Base-by-base conservation (phyloP, 2,888 invertebrate genomes). In the Dorcus parallelipipedus region DNA sequence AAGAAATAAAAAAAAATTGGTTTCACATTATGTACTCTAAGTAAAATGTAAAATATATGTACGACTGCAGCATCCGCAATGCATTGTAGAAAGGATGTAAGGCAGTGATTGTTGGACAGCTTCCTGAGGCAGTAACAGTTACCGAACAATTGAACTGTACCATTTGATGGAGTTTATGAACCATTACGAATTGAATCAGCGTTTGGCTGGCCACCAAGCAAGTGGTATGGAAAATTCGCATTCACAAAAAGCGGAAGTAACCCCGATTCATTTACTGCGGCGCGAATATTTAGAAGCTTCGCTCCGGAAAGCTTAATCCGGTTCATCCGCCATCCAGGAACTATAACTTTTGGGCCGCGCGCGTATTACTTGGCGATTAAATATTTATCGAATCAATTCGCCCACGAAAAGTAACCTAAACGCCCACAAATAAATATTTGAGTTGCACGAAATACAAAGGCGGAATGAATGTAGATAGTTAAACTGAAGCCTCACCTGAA, bases 131-230 rank as follows among this genome's bases (percentile, higher is more conserved):
- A 58, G 58, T 57, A 55, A 61, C 57, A 49, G 60, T 59, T 58
- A 56, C 60, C 53, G 58, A 62, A 64, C 64, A 62, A 63, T 64
- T 53, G 64, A 60, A 64, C 58, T 58, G 67, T 59, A 63, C 64
- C 62, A 64, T 62, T 56, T 66, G 67, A 68, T 63, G 65, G 68
- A 65, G 60, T 67, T 69, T 69, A 70, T 67, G 69, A 67, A 63
- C 67, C 70, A 67, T 68, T 65, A 60, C 63, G 63, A 66, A 69
- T 69, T 62, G 69, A 65, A 67, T 70, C 68, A 68, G 64, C 65
- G 64, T 67, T 67, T 68, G 67, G 68, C 66, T 66, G 62, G 65
- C 60, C 63, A 66, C 67, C 67, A 67, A 61, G 67, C 58, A 64
- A 69, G 65, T 67, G 64, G 64, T 67, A 67, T 66, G 69, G 69